These are phyloP conservation scores for Lepidothrix coronata DNA, from an alignment of 2,113 vertebrate species.

Conservation along the genomic window DNA sequence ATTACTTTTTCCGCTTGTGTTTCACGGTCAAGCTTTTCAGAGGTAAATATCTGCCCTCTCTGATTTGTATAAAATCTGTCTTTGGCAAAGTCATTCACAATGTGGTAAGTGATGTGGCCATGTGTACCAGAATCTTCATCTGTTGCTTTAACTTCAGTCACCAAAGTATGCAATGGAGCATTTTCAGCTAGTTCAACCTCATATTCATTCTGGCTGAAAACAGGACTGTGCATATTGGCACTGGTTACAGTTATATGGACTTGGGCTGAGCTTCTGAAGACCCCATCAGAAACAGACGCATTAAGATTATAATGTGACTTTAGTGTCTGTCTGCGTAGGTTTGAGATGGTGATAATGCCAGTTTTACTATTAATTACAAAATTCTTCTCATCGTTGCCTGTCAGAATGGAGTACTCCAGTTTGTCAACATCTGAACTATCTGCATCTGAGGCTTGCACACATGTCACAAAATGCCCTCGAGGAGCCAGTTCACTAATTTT, in stretches of 20 bases:
- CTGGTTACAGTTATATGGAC: slow-evolving; percentile 83
- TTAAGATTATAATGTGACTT: slow-evolving; percentile 84
- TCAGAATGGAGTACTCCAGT: slow-evolving; percentile 88
- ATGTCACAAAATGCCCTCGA: slow-evolving; percentile 89
- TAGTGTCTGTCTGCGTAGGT: slow-evolving; percentile 80
- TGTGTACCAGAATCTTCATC: slow-evolving; percentile 89
- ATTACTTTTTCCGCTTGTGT: slow-evolving; percentile 89
- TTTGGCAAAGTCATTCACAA: slow-evolving; percentile 93
- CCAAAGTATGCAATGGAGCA: slow-evolving; percentile 84
- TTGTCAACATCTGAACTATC: slow-evolving; percentile 83
- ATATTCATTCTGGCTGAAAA: slow-evolving; percentile 88
- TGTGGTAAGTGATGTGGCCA: slow-evolving; percentile 84
- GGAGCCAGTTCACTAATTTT: slow-evolving; percentile 86
- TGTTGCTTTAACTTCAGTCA: slow-evolving; percentile 83
- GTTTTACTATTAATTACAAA: slow-evolving; percentile 86
- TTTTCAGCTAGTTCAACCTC: slow-evolving; percentile 93
- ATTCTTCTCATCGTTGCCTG: slow-evolving; percentile 90
- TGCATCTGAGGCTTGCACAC: slow-evolving; percentile 90
- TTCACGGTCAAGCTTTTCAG: slow-evolving; percentile 91
- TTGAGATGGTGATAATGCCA: slow-evolving; percentile 86
- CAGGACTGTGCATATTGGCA: slow-evolving; percentile 90
- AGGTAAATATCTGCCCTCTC: slow-evolving; percentile 88
- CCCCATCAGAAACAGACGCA: slow-evolving; percentile 91
- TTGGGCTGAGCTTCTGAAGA: slow-evolving; percentile 88
- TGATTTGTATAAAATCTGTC: slow-evolving; percentile 89